Evolutionary conservation across 2,113 vertebrate species (phyloP).

Genomic region (Talpa occidentalis): DNA sequence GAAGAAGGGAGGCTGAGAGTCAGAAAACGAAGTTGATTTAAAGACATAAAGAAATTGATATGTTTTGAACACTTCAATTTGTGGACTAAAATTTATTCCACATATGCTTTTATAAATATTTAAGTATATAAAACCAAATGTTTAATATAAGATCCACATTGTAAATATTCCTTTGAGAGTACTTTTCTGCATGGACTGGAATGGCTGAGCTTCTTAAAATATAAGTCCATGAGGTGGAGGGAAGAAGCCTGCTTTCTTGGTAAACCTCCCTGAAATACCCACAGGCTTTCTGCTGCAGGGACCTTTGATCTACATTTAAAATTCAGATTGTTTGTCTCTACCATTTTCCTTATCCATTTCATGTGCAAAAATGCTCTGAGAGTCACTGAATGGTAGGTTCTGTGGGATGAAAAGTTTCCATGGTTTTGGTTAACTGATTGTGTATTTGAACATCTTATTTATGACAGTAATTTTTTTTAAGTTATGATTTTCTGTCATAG

Average conservation of each 20-base stretch:
- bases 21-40: constrained; percentile 65
- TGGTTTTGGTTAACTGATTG: constrained; percentile 35
- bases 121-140: constrained; percentile 82
- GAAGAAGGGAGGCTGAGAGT: constrained; percentile 27
- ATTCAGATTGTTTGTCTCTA: constrained; percentile 63
- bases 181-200: constrained; percentile 78
- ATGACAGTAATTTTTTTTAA: constrained; percentile 9
- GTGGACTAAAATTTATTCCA: constrained; percentile 77
- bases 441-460: constrained; percentile 30
- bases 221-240: constrained; percentile 42
- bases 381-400: constrained; percentile 9
- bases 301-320: constrained; percentile 69
- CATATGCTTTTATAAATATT: constrained; percentile 82
- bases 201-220: constrained; percentile 77
- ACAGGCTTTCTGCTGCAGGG: constrained; percentile 50
- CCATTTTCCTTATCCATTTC: constrained; percentile 50
- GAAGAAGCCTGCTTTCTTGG: constrained; percentile 53
- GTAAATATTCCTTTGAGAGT: constrained; percentile 79
- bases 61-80: constrained; percentile 71
- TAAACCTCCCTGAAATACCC: constrained; percentile 65
- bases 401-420: not conserved
- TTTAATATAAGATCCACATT: constrained; percentile 82
- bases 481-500: not conserved
- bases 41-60: constrained; percentile 72
- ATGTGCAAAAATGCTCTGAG: constrained; percentile 31